Conservation (phyloP, 1,140 invertebrate species). For the Atta colombica region DNA sequence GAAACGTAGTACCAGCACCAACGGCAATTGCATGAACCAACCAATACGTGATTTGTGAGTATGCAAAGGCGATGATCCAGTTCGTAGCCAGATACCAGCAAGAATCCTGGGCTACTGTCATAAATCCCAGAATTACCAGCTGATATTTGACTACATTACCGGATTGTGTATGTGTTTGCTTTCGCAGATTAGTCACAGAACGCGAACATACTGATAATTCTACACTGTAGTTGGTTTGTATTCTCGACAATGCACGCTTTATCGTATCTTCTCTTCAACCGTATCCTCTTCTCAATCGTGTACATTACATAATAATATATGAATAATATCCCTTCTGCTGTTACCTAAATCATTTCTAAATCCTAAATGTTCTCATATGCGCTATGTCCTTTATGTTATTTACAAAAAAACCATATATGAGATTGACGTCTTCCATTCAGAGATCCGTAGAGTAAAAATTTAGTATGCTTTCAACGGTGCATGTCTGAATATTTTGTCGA, state of each 20-base stretch:
- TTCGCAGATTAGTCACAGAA: conserved; percentile 84
- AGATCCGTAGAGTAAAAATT: background rate
- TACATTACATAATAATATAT: background rate
- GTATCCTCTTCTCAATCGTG: no score
- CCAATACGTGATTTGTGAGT: conserved; percentile 80
- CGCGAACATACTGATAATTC: conserved; percentile 78
- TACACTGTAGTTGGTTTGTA: background rate
- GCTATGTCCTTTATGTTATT: conserved; percentile 36
- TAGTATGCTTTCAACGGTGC: background rate
- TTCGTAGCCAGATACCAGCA: conserved; percentile 91
- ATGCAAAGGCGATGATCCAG: conserved; percentile 86
- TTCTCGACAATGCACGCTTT: conserved; percentile 16
- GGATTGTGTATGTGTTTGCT: conserved; percentile 80
- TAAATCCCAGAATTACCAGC: conserved; percentile 97
- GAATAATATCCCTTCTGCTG: background rate
- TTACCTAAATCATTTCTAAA: background rate
- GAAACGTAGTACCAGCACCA: conserved; percentile 81
- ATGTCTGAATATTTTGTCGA: background rate
- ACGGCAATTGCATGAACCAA: conserved; percentile 83
- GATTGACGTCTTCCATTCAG: background rate
- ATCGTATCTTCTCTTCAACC: background rate
- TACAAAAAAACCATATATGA: conserved; percentile 32
- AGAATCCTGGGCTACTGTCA: conserved; percentile 91
- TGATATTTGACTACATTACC: conserved; percentile 95
- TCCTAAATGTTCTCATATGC: background rate